Base-by-base conservation (phyloP, 2,797 vertebrate genomes). In the Sebastes hopkinsi region DNA sequence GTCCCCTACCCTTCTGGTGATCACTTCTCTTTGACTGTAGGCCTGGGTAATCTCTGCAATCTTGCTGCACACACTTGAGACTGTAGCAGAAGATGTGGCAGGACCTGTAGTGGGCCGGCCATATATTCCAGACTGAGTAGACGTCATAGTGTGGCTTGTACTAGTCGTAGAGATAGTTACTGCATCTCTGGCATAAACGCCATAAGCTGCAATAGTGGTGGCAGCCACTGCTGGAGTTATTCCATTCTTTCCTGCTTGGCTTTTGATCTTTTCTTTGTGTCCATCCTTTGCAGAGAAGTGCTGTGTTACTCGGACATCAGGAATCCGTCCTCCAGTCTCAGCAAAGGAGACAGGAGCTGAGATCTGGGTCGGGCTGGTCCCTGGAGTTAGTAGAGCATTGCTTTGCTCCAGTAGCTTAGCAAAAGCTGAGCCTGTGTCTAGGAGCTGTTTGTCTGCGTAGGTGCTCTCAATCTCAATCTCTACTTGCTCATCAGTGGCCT, bases 291-390 rank as follows among this genome's bases (percentile, higher is more conserved):
- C 69, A 5, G 96, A 96, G 85, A 98, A 99, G 89, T 99, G 98
- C 86, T 99, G 99, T 46, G 98, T 99, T 68, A 99, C 97, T 20
- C 95, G 94, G 22, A 99, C 98, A 52, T 99, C 98, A 0, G 98
- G 98, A 88, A 99, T 97, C 34, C 95, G 91, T 77, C 96, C 96
- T 4, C 91, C 94, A 71, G 95, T 94, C 1, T 96, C 89, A n/a
- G 97, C 94, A 81, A 99, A 99, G n/a, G 98, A 98, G 54, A 98
- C 96, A 0, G 99, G 99, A 64, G 99, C 98, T 0, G 97, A 97
- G 1, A 98, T 95, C 91, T 99, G 99, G 0, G 99, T 99, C 52
- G 99, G 98, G 67, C 99, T 99, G 71, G 98, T 99, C 2, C 98
- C 99, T 2, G 99, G 99, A 67, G 99, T 99, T 27, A 99, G 94